Conservation (phyloP, 1,140 invertebrate genomes). For the Teleogryllus occipitalis region DNA sequence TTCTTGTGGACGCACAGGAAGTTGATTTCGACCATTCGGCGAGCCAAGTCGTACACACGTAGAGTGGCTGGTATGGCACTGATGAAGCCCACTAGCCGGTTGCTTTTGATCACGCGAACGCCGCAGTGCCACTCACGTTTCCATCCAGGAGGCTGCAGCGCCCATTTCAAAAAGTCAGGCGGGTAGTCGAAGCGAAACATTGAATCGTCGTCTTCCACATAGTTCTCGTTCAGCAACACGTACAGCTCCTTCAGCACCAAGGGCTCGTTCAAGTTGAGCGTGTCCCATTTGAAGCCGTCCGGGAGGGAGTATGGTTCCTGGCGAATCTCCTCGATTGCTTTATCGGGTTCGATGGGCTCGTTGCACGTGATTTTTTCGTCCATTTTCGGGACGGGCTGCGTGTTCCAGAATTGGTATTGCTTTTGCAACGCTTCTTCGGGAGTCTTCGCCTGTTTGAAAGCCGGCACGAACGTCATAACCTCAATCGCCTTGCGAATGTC, state of each 20-base stretch:
- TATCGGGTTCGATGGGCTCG: conserved; percentile 84
- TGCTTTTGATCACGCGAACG: conserved; percentile 84
- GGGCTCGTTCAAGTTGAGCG: conserved; percentile 82
- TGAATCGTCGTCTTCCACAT: conserved; percentile 99
- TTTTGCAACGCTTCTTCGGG: conserved; percentile 68
- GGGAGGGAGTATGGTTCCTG: conserved; percentile 89
- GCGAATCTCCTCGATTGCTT: conserved; percentile 70
- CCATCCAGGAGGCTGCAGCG: conserved; percentile 95
- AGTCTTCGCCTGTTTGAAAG: conserved; percentile 60
- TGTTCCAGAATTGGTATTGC: conserved; percentile 95
- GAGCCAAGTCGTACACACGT: conserved; percentile 76
- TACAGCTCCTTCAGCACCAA: conserved; percentile 89
- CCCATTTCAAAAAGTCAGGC: conserved; percentile 94
- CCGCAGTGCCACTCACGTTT: conserved; percentile 92
- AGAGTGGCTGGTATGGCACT: conserved; percentile 91
- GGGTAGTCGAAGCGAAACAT: conserved; percentile 99
- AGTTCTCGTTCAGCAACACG: conserved; percentile 93
- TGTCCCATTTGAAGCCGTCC: conserved; percentile 91
- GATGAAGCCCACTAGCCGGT: conserved; percentile 94
- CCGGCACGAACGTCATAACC: conserved; percentile 58
- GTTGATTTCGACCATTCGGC: conserved; percentile 98
- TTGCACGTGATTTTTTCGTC: conserved; percentile 71
- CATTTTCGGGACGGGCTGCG: conserved; percentile 97
- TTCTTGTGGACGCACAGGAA: conserved; percentile 99
- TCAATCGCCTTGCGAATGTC: conserved; percentile 80